Evolutionary conservation across 2,888 invertebrate genomes (phyloP), one percentile per base, ranked within the genome.

Genomic region (Eupithecia dodoneata): DNA sequence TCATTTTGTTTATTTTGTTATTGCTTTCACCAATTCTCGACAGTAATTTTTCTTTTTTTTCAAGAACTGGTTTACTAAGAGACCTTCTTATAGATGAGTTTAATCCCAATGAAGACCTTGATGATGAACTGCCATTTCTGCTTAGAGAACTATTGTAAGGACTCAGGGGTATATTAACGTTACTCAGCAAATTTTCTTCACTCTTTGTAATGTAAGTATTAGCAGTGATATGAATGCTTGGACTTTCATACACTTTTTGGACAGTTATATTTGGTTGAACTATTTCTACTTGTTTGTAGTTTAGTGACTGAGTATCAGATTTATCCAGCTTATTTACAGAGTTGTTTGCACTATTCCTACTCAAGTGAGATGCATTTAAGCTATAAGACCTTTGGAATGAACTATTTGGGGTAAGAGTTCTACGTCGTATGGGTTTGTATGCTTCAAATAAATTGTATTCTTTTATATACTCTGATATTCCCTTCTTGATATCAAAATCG

Each of bases 401-500:
- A 71, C 77, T 77, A 78, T 81, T 78, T 71, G 81, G 81, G 15
- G 82, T 81, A 59, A 78, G 80, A 9, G 81, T 80, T 77, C 81
- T 81, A n/a, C 83, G 78, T 76, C 75, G 76, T 72, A 83, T 81
- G 42, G 83, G 75, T 79, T 83, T 83, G 66, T 83, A 83, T 59
- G 83, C 83, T 74, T 83, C 83, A 78, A 83, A 83, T 73, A 83
- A 70, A 77, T 83, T 79, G 55, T 83, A 83, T 78, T 83, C 83
- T 70, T 81, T 83, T 10, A 83, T 83, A 45, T 81, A 83, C 73
- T 83, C 81, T 30, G 81, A 77, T 75, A 83, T 80, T 77, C 74
- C 81, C 45, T 73, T 81, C 47, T 79, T 79, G 12, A 79, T 69
- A 12, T 79, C 80, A 45, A 78, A 74, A n/a, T 59, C 71, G 55